A percentile compares a stretch with the other conserved stretches of the same genome.
Evolutionary conservation across 2,113 vertebrate species (phyloP).

Genomic region (Sitta europaea): DNA sequence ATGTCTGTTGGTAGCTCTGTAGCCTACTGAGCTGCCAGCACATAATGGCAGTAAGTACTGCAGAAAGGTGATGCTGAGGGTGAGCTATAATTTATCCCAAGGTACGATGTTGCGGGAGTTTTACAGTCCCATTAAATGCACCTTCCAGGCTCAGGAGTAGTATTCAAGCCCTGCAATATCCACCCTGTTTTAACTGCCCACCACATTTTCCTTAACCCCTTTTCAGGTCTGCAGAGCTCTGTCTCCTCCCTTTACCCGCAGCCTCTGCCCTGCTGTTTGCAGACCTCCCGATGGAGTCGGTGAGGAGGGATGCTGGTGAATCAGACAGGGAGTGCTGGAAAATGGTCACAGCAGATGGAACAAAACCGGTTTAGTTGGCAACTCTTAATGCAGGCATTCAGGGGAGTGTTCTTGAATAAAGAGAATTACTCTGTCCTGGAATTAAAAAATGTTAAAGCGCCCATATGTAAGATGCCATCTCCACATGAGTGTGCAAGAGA

Average conservation of each 20-base stretch:
- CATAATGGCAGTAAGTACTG: background rate
- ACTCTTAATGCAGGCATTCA: background rate
- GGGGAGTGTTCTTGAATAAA: background rate
- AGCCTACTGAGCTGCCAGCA: background rate
- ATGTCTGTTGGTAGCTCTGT: background rate
- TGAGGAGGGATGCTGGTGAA: slow-evolving; percentile 24
- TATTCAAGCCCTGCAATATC: background rate
- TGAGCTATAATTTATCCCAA: slow-evolving; percentile 23
- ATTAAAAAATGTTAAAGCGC: background rate
- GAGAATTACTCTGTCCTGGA: slow-evolving; percentile 9
- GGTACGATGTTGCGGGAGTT: background rate
- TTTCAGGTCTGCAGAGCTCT: background rate
- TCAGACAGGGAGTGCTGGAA: slow-evolving; percentile 21
- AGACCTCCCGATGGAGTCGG: background rate
- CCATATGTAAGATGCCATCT: background rate
- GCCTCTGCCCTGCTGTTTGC: background rate
- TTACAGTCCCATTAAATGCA: background rate
- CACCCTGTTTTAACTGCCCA: background rate
- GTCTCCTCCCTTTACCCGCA: background rate
- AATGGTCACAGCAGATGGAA: slow-evolving; percentile 49
- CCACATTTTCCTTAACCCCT: background rate
- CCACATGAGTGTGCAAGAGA: background rate
- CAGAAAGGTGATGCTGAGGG: slow-evolving; percentile 11
- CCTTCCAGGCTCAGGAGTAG: background rate
- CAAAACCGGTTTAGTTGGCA: background rate